Percentiles rank a stretch among this genome's conserved stretches.
phyloP scores from a whole-genome alignment of 2,113 vertebrate species.

The Ibidorhyncha struthersii region DNA sequence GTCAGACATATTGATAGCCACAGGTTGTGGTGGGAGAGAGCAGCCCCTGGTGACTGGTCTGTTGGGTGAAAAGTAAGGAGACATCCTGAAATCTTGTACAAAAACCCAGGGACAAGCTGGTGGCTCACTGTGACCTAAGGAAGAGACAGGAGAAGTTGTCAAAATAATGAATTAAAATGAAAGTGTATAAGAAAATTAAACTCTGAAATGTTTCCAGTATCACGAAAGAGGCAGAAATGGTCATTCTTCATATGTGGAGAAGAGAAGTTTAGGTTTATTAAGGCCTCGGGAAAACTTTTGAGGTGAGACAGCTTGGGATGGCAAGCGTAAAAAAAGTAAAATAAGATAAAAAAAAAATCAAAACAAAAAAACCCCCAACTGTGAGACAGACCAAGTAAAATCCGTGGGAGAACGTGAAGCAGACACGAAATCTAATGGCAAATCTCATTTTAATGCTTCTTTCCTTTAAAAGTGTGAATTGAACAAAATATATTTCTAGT shows the following conservation, averaged over 20 bases:
- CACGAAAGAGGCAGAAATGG: not conserved
- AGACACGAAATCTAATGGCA: not conserved
- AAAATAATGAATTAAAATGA: not conserved
- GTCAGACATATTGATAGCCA: not conserved
- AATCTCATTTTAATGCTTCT: not conserved
- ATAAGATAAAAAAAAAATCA: not conserved
- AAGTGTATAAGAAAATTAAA: not conserved
- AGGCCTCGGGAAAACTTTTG: not conserved
- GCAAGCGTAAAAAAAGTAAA: not conserved
- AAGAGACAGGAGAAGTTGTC: not conserved
- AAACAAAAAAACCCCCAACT: not conserved
- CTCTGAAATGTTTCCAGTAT: not conserved
- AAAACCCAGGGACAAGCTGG: not conserved
- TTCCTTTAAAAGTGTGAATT: not conserved
- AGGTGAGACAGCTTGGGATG: not conserved
- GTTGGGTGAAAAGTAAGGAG: not conserved
- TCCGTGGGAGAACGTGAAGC: not conserved
- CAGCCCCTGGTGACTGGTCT: not conserved
- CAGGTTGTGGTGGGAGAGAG: not conserved
- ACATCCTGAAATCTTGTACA: fast-evolving
- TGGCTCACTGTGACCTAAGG: not conserved
- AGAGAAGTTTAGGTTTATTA: not conserved
- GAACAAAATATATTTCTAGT: not conserved
- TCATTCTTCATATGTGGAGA: not conserved
- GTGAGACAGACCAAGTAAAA: not conserved